Conservation (phyloP, 2,113 vertebrate genomes). For the Oxygymnocypris stewartii region DNA sequence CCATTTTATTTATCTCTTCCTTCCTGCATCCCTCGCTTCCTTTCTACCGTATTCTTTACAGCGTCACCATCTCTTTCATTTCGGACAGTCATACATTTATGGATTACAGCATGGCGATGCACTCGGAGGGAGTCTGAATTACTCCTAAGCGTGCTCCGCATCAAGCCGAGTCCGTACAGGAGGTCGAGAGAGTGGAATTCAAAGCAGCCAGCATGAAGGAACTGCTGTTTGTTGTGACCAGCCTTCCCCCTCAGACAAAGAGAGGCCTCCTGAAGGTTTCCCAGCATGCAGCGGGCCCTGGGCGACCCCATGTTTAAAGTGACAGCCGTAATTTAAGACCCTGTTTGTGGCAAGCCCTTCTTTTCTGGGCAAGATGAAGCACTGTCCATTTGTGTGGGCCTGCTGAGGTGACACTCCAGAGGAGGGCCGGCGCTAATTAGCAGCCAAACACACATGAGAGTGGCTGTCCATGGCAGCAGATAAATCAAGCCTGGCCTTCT, state of each 20-base stretch:
- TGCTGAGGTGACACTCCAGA: constrained; percentile 49
- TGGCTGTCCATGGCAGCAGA: constrained; percentile 48
- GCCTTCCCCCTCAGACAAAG: constrained; percentile 51
- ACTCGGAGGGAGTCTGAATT: constrained; percentile 55
- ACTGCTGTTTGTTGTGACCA: constrained; percentile 47
- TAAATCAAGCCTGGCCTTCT: constrained; percentile 54
- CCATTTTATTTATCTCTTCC: constrained; percentile 50
- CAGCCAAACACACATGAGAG: constrained; percentile 51
- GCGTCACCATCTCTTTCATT: constrained; percentile 53
- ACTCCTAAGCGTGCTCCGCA: constrained; percentile 63
- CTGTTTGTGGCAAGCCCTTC: constrained; percentile 52
- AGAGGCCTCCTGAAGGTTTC: constrained; percentile 50
- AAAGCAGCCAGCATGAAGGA: constrained; percentile 42
- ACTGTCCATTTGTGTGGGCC: constrained; percentile 44
- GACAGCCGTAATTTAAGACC: constrained; percentile 61
- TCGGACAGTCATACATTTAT: constrained; percentile 60
- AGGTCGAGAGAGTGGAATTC: constrained; percentile 40
- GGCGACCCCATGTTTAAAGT: constrained; percentile 53
- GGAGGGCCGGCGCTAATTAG: constrained; percentile 54
- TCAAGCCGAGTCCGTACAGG: constrained; percentile 37
- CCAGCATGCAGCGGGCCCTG: constrained; percentile 49
- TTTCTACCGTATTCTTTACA: constrained; percentile 34
- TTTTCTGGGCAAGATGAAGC: constrained; percentile 56
- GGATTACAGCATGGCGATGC: constrained; percentile 50
- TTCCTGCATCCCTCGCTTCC: constrained; percentile 39